Evolutionary conservation across 2,113 vertebrate genomes (phyloP).

Genomic region (Meles meles): DNA sequence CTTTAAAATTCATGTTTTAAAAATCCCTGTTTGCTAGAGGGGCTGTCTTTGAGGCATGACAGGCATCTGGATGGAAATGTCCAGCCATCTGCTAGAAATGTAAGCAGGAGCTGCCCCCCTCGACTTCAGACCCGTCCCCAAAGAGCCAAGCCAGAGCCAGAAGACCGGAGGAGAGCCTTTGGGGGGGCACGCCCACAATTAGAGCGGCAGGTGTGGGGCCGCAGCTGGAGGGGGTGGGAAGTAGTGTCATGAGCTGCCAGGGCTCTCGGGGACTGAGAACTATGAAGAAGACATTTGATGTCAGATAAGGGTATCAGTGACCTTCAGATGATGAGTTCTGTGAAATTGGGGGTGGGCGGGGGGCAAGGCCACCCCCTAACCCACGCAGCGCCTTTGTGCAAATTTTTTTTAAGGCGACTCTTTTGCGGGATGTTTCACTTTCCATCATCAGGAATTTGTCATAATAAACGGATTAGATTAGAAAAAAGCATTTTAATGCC

Average conservation of each 20-base stretch:
- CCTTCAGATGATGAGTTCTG: not conserved
- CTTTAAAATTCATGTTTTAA: not conserved
- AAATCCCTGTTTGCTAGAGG: not conserved
- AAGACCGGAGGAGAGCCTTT: not conserved
- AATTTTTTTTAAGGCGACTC: not conserved
- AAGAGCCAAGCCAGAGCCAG: not conserved
- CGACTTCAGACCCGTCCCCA: not conserved
- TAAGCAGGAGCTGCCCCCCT: not conserved
- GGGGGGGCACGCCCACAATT: not conserved
- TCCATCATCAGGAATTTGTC: constrained; percentile 32
- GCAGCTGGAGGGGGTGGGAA: not conserved
- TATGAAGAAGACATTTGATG: not conserved
- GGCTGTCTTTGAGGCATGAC: not conserved
- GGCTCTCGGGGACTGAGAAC: not conserved
- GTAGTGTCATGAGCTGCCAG: not conserved
- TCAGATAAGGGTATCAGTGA: not conserved
- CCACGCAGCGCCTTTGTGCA: not conserved
- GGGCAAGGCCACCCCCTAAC: not conserved
- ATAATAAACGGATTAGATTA: constrained; percentile 47
- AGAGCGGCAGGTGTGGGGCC: not conserved
- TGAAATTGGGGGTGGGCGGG: not conserved
- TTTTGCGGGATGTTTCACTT: constrained; percentile 41
- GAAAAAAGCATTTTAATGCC: constrained; percentile 52
- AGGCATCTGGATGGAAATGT: not conserved
- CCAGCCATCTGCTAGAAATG: not conserved